Evolutionary conservation across 2,888 invertebrate species (phyloP).

Genomic region (Eilema griseolum): DNA sequence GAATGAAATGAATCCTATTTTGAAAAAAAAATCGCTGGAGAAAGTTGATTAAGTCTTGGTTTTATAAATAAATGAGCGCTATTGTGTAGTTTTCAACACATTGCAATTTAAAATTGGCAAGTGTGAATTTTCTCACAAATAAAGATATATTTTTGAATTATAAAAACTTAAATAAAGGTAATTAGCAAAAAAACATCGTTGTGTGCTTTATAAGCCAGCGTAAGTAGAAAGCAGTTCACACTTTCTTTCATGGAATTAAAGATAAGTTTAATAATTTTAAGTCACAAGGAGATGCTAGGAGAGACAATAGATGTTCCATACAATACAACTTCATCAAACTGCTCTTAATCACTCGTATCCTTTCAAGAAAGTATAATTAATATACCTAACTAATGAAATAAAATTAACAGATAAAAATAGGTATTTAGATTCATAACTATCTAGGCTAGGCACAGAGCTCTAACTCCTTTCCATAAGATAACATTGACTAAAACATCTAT

Average conservation of each 20-base stretch:
- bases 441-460: too few species aligned
- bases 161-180: not conserved
- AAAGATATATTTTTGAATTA: not conserved
- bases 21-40: not conserved
- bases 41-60: not conserved
- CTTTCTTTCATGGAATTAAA: not conserved
- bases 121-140: conserved; percentile 4
- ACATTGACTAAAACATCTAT: too few species aligned
- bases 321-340: not conserved
- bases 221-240: not conserved
- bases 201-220: not conserved
- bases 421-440: too few species aligned
- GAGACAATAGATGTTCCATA: not conserved
- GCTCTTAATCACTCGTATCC: not conserved
- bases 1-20: not conserved
- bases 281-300: not conserved
- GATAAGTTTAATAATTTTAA: too few species aligned
- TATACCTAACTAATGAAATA: too few species aligned
- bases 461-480: too few species aligned
- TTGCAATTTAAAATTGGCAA: conserved; percentile 1
- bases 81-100: not conserved
- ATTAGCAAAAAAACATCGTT: not conserved
- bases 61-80: not conserved
- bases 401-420: too few species aligned
- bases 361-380: too few species aligned